Conservation (phyloP, 2,113 vertebrate genomes). For the Peromyscus leucopus region DNA sequence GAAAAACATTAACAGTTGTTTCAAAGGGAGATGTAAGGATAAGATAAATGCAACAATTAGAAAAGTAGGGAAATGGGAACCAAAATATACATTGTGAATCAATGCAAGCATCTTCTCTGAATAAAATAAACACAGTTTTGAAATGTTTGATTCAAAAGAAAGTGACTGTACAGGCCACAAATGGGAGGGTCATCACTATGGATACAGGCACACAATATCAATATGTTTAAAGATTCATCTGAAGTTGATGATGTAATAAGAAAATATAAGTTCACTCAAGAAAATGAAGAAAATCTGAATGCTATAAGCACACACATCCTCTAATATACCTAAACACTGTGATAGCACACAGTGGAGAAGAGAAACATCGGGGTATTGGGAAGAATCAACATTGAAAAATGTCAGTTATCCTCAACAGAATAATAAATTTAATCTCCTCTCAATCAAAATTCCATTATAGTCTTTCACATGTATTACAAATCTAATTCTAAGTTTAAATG, state of each 20-base stretch:
- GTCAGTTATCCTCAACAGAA: conserved; percentile 28
- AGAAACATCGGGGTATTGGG: neutral
- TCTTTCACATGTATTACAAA: conserved; percentile 25
- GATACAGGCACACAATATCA: neutral
- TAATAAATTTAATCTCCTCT: conserved; percentile 54
- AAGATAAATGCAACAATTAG: neutral
- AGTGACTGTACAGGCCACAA: neutral
- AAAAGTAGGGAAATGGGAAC: neutral
- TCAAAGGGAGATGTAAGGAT: neutral
- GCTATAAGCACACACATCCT: neutral
- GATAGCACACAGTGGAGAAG: neutral
- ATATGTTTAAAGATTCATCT: neutral
- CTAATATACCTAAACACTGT: conserved; percentile 14
- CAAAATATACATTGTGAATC: neutral
- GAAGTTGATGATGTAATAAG: neutral
- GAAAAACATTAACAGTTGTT: neutral
- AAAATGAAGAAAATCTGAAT: neutral
- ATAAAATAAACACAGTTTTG: neutral
- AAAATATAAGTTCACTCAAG: conserved; percentile 12
- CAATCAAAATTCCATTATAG: conserved; percentile 36
- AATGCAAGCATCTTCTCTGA: neutral
- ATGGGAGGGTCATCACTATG: neutral
- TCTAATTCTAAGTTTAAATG: conserved; percentile 30
- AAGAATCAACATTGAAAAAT: conserved; percentile 53
- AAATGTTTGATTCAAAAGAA: neutral